A percentile compares a stretch with the other conserved stretches of the same genome.
Conservation (phyloP, 2,113 vertebrate genomes). For the Shinisaurus crocodilurus region DNA sequence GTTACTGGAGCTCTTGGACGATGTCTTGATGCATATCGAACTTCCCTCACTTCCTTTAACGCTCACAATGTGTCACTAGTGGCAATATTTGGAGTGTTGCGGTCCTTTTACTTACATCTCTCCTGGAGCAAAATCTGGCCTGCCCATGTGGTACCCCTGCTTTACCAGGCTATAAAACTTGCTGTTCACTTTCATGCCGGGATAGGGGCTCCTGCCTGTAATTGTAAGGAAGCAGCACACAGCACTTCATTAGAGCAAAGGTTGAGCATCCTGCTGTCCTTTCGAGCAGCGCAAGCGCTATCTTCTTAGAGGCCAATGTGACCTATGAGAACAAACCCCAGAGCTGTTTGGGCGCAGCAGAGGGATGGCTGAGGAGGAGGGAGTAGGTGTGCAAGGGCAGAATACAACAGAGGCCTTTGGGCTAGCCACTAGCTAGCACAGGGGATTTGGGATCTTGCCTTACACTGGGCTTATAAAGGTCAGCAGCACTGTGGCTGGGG, state of each 20-base stretch:
- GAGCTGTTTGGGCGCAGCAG: background rate
- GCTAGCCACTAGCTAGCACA: background rate
- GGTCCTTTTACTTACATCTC: slow-evolving; percentile 15
- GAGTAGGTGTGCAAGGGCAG: background rate
- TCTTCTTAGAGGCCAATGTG: background rate
- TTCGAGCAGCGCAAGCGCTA: background rate
- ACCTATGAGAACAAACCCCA: background rate
- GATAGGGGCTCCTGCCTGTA: slow-evolving; percentile 94
- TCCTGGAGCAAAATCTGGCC: slow-evolving; percentile 86
- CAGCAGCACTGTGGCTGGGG: background rate
- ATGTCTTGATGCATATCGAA: background rate
- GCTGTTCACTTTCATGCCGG: slow-evolving; percentile 90
- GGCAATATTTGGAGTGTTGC: background rate
- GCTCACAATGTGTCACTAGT: background rate
- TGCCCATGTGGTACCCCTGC: slow-evolving; percentile 93
- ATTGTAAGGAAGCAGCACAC: background rate
- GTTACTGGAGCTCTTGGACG: too few species aligned
- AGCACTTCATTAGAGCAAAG: background rate
- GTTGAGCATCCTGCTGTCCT: background rate
- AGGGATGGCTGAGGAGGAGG: background rate
- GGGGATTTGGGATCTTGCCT: background rate
- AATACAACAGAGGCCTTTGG: background rate
- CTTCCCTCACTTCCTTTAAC: background rate
- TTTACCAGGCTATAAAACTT: slow-evolving; percentile 98
- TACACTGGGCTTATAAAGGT: background rate